These are phyloP conservation scores for Nothoprocta perdicaria DNA, from an alignment of 2,113 vertebrate genomes.

Conservation along the genomic window DNA sequence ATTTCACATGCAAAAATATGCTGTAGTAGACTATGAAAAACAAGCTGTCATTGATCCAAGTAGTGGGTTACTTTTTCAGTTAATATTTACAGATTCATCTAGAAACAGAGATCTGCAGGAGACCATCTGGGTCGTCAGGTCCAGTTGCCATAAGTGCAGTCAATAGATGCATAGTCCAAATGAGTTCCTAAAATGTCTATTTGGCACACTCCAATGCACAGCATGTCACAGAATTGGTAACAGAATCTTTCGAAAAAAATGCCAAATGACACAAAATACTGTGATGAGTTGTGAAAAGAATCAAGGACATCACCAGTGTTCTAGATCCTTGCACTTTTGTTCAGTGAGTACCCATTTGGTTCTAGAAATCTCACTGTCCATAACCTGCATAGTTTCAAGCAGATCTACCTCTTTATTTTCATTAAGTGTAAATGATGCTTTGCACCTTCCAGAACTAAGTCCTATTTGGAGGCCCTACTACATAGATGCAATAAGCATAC, in stretches of 20 bases:
- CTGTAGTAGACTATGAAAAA: constrained; percentile 35
- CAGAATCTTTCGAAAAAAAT: background rate
- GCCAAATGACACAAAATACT: background rate
- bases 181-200: background rate
- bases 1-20: constrained; percentile 64
- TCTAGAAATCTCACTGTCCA: background rate
- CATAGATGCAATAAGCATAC: background rate
- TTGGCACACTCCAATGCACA: background rate
- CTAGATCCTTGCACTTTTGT: background rate
- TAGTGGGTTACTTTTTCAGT: background rate
- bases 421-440: background rate
- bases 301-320: background rate
- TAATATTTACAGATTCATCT: constrained; percentile 13
- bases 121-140: background rate
- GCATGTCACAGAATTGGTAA: background rate
- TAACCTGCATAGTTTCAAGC: background rate
- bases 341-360: background rate
- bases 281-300: background rate
- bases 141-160: background rate
- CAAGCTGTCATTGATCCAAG: constrained; percentile 24
- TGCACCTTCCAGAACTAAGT: background rate
- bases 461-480: background rate
- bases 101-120: background rate
- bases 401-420: background rate
- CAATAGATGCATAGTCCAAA: background rate